These are phyloP conservation scores for Sturnira hondurensis DNA, from an alignment of 2,113 vertebrate genomes.

Conservation along the genomic window DNA sequence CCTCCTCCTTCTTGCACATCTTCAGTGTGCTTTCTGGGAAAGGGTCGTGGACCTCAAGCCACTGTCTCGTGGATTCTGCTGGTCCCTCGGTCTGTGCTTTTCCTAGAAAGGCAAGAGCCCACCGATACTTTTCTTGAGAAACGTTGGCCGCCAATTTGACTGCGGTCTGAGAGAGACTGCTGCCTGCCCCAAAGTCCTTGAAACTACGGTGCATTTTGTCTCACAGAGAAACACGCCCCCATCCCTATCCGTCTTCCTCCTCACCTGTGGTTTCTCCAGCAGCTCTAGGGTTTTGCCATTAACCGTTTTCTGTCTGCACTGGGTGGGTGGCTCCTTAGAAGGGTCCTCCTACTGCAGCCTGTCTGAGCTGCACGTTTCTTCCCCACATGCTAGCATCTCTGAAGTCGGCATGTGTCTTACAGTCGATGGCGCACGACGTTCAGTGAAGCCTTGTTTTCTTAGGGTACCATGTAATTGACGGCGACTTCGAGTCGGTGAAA, in stretches of 20 bases:
- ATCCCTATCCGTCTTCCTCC: background rate
- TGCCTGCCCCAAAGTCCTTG: background rate
- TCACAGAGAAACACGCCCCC: background rate
- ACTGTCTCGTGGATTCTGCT: background rate
- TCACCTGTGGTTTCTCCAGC: background rate
- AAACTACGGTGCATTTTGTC: background rate
- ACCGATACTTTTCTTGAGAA: background rate
- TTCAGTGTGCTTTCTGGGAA: background rate
- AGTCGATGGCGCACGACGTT: background rate
- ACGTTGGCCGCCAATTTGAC: background rate
- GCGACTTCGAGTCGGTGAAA: background rate
- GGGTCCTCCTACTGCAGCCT: rapidly evolving
- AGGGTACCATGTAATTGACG: background rate
- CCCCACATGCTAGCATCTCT: background rate
- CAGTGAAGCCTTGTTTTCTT: background rate
- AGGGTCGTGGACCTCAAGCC: background rate
- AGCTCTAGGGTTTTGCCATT: background rate
- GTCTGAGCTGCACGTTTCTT: background rate
- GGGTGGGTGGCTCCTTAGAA: background rate
- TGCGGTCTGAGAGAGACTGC: background rate
- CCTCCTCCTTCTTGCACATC: too few relatives aligned
- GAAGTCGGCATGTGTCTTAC: background rate
- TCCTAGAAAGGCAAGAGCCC: background rate
- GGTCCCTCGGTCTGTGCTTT: background rate
- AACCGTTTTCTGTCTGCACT: background rate